Base-by-base conservation (phyloP, 37 sponge, comb jelly and placozoan genomes). In the Ephydatia muelleri region DNA sequence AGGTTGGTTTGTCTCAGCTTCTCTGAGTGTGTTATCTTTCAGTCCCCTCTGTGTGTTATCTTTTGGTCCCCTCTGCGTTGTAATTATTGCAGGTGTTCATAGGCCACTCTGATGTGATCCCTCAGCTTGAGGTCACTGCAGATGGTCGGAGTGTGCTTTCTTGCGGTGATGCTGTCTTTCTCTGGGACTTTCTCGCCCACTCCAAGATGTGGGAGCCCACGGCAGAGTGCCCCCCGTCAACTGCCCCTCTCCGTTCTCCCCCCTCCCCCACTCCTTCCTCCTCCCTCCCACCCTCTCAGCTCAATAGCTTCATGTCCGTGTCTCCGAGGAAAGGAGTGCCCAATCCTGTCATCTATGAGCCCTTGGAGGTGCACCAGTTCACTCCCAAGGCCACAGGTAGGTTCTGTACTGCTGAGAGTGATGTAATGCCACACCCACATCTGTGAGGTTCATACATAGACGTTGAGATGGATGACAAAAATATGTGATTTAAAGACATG, bases 141-240 rank as follows among this genome's bases (percentile, higher is more conserved):
- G 72, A 83, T 31, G 39, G 49, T 29, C n/a, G 65, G 6, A 64
- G 32, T 2, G 70, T 93, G 11, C 74, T 95, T 68, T 86, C 84
- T 28, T 68, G 91, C 33, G 94, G 90, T 28, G 95, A 92, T 49
- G 90, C 91, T 22, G 49, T 95, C 49, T 90, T 93, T 65, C 32
- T 93, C 28, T 95, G 95, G 95, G 80, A 79, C 36, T 84, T 87
- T 40, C 28, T 82, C 1, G 76, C 74, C 35, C 34, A 35, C 22
- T 38, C 85, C 48, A 70, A 76, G 28, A 68, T 31, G 27, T n/a
- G 25, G 39, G 65, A 76, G 13, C 67, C 68, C 3, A 31, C 40
- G 48, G 4, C 82, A 33, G 23, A 26, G 67, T 23, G 28, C 37
- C 19, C 77, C 8, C 75, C 77, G 0, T 48, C 79, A 31, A 11